phyloP scores from a whole-genome alignment of 2,888 invertebrate species.

The Orthosia incerta region DNA sequence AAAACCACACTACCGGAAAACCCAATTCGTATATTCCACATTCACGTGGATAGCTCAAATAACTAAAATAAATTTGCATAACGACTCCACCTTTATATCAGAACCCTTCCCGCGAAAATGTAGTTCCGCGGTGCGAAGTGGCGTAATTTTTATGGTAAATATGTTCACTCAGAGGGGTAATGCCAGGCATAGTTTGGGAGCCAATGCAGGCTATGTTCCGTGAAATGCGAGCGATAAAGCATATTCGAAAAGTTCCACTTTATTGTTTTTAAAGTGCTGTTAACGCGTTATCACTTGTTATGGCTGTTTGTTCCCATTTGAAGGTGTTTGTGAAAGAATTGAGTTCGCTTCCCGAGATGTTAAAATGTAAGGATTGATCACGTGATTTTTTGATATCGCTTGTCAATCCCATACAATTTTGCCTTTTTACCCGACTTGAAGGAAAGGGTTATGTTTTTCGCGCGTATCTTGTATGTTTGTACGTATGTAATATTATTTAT shows the following conservation, averaged over 20 bases:
- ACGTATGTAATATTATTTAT: no score
- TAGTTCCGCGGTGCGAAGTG: conserved; percentile 65
- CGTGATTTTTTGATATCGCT: no score
- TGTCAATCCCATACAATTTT: no score
- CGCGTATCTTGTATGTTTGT: no score
- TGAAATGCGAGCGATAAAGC: conserved; percentile 43
- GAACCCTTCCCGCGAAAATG: conserved; percentile 56
- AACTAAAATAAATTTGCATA: conserved; percentile 71
- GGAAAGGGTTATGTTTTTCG: no score
- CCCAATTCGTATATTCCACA: conserved; percentile 62
- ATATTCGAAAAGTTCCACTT: conserved; percentile 42
- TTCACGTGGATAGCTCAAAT: conserved; percentile 57
- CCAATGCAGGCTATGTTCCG: conserved; percentile 42
- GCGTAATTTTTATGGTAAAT: conserved; percentile 74
- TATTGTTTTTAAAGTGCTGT: conserved; percentile 50
- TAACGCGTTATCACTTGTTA: conserved; percentile 38
- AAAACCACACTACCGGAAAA: conserved; percentile 51
- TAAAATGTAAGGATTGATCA: no score
- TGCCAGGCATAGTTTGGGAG: conserved; percentile 42
- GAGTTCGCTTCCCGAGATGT: no score
- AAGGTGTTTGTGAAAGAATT: conserved; percentile 3
- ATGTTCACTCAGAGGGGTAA: conserved; percentile 54
- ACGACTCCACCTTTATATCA: conserved; percentile 66
- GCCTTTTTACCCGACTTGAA: no score
- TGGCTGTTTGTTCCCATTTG: conserved; percentile 17